Conservation (phyloP, 2,113 vertebrate species). For the Pterocles burchelli region DNA sequence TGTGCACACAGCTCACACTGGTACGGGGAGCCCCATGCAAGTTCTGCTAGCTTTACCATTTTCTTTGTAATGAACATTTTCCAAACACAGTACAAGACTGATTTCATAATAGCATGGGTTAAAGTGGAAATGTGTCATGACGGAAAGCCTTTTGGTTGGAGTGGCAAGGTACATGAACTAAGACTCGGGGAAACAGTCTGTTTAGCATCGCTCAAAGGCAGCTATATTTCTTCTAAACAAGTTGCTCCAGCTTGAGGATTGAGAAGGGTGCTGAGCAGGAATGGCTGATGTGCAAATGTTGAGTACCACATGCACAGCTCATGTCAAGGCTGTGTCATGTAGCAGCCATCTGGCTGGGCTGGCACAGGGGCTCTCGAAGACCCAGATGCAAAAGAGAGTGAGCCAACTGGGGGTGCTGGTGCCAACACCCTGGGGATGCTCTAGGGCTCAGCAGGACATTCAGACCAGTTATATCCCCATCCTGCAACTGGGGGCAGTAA, state of each 20-base stretch:
- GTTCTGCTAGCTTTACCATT: neutral
- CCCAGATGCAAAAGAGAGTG: neutral
- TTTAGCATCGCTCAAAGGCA: neutral
- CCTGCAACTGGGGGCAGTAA: neutral
- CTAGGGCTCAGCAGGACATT: neutral
- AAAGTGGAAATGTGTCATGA: neutral
- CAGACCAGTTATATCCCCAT: neutral
- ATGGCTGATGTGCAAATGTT: too few relatives aligned
- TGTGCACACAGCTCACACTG: neutral
- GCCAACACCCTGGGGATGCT: too few relatives aligned
- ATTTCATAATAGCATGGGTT: neutral
- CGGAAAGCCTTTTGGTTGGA: neutral
- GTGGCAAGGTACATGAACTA: neutral
- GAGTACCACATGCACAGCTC: too few relatives aligned
- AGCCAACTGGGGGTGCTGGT: neutral
- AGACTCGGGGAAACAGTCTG: neutral
- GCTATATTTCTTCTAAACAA: neutral
- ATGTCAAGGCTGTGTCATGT: too few relatives aligned
- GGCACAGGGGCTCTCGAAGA: too few relatives aligned
- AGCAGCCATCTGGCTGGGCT: too few relatives aligned
- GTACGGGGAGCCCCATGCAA: neutral
- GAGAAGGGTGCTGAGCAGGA: too few relatives aligned
- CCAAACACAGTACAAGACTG: neutral
- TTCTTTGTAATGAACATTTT: neutral
- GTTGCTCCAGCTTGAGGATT: too few relatives aligned